Evolutionary conservation across 2,113 vertebrate species (phyloP).

Genomic region (Nothobranchius kuhntae): DNA sequence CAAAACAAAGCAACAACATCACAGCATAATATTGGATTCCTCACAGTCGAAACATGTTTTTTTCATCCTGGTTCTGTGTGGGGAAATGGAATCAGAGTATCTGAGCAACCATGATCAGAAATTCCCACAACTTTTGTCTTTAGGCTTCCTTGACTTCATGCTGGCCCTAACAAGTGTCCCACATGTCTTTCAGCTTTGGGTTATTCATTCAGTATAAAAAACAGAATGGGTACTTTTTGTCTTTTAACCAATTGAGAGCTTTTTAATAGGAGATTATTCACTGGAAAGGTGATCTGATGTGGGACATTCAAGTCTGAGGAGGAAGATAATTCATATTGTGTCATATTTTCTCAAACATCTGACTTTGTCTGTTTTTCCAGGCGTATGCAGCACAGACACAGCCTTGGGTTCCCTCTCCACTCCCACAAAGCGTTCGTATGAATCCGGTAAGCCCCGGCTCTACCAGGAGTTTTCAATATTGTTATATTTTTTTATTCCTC

Average conservation of each 20-base stretch:
- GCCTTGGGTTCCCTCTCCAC: slow-evolving; percentile 62
- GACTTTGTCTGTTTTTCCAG: slow-evolving; percentile 30
- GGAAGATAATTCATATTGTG: neutral
- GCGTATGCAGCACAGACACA: slow-evolving; percentile 60
- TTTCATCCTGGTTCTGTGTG: slow-evolving; percentile 31
- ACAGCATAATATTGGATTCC: slow-evolving; percentile 29
- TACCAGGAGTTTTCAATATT: neutral
- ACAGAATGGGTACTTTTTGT: neutral
- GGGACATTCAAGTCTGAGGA: slow-evolving; percentile 4
- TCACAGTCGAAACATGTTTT: neutral
- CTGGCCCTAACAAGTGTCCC: neutral
- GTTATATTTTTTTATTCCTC: too few relatives aligned
- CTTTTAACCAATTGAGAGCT: neutral
- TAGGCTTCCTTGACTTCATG: slow-evolving; percentile 11
- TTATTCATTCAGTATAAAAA: neutral
- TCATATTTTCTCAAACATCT: neutral
- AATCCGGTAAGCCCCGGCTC: slow-evolving; percentile 61
- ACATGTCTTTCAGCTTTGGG: neutral
- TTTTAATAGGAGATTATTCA: neutral
- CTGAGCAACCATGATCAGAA: slow-evolving; percentile 24
- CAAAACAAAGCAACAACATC: neutral
- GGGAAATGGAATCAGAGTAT: slow-evolving; percentile 18
- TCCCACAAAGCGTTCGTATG: slow-evolving; percentile 69
- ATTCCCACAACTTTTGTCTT: slow-evolving; percentile 10
- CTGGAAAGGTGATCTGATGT: slow-evolving; percentile 1